Percentiles rank a stretch among this genome's conserved stretches.
Conservation (phyloP, 2,888 invertebrate genomes). For the Lordiphosa fenestrarum region DNA sequence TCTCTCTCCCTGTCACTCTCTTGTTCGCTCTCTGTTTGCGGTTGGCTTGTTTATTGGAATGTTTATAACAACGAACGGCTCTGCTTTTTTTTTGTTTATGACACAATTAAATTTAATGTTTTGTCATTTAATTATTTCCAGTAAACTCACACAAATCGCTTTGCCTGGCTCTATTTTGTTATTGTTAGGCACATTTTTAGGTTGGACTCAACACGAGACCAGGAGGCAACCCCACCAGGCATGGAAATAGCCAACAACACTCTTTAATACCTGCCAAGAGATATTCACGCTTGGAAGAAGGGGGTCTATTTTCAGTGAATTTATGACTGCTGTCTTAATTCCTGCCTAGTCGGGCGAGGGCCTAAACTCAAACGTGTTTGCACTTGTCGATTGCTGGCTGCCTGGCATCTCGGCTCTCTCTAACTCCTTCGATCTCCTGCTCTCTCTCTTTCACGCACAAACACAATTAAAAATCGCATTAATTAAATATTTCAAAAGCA, state of each 20-base stretch:
- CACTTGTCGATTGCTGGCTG: constrained; percentile 13
- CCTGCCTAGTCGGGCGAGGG: too few species aligned
- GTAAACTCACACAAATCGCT: too few species aligned
- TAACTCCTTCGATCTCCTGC: not conserved
- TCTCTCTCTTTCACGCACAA: constrained; percentile 26
- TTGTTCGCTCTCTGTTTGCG: constrained; percentile 13
- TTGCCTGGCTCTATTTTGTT: too few species aligned
- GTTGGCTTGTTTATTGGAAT: constrained; percentile 43
- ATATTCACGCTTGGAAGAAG: too few species aligned
- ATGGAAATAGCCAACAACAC: too few species aligned
- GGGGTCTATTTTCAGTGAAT: too few species aligned
- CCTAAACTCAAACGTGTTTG: constrained; percentile 32
- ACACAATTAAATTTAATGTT: constrained; percentile 32
- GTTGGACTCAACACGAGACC: too few species aligned
- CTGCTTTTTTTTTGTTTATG: constrained; percentile 29
- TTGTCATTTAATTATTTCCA: constrained; percentile 16
- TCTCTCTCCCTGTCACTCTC: constrained; percentile 5
- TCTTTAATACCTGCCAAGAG: too few species aligned
- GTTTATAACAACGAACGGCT: constrained; percentile 35
- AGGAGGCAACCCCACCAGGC: too few species aligned
- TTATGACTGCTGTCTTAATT: too few species aligned
- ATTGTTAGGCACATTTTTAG: too few species aligned
- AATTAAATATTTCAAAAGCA: constrained; percentile 74
- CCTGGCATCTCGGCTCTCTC: constrained; percentile 3
- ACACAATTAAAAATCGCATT: constrained; percentile 74